These are phyloP conservation scores for Anastrepha ludens DNA, from an alignment of 1,140 invertebrate genomes.

Conservation along the genomic window DNA sequence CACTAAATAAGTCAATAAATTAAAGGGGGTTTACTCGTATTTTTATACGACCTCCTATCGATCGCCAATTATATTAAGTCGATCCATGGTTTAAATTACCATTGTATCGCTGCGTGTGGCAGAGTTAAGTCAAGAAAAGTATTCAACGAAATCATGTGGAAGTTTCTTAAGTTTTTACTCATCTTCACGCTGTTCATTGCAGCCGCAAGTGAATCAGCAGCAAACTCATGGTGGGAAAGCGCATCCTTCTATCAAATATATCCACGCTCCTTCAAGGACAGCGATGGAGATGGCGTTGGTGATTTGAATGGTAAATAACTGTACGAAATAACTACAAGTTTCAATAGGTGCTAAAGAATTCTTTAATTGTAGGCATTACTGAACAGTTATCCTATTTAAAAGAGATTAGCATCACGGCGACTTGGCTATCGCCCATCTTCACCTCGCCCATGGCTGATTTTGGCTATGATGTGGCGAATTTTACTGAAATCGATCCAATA, in stretches of 20 bases:
- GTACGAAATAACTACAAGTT: too few species aligned
- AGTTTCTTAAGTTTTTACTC: neutral
- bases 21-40: neutral
- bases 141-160: neutral
- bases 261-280: slow-evolving; percentile 86
- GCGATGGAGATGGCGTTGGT: slow-evolving; percentile 84
- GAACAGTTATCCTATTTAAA: slow-evolving; percentile 80
- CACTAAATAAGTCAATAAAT: too few species aligned
- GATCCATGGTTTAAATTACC: neutral
- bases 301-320: slow-evolving; percentile 78
- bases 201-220: neutral
- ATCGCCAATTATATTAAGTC: neutral
- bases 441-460: slow-evolving; percentile 79
- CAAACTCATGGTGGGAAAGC: slow-evolving; percentile 82
- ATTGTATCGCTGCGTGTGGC: neutral
- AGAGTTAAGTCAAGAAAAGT: neutral
- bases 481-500: slow-evolving; percentile 78
- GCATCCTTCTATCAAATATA: slow-evolving; percentile 87
- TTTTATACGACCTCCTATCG: slow-evolving; percentile 8
- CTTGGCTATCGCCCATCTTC: slow-evolving; percentile 81
- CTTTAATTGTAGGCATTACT: slow-evolving; percentile 77
- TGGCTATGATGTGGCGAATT: slow-evolving; percentile 82
- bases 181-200: neutral
- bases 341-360: neutral
- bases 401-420: slow-evolving; percentile 79